Percentiles rank a stretch among this genome's conserved stretches.
These are phyloP conservation scores for Ceratina australensis DNA, from an alignment of 1,140 invertebrate genomes.

Conservation along the genomic window DNA sequence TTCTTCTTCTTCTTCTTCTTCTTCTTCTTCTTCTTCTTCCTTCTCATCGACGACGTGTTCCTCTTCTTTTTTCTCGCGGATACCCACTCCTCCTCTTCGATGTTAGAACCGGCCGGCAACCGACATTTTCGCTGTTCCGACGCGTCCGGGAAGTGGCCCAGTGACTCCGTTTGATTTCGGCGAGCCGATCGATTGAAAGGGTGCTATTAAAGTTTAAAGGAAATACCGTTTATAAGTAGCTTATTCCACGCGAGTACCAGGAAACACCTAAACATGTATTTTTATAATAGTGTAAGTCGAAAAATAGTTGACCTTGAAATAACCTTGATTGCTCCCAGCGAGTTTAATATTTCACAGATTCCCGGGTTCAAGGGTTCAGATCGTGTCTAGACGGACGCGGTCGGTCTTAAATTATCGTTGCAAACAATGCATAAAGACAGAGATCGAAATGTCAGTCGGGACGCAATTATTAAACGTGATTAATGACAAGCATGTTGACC, in stretches of 20 bases:
- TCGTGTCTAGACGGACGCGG: too few species aligned
- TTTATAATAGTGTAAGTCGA: too few species aligned
- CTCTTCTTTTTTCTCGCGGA: neutral
- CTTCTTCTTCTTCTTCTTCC: conserved; percentile 24
- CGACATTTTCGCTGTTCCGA: conserved; percentile 47
- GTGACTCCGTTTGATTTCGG: conserved; percentile 13
- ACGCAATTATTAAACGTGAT: conserved; percentile 68
- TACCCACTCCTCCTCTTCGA: neutral
- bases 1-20: too few species aligned
- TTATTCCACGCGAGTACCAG: too few species aligned
- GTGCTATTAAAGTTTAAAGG: neutral
- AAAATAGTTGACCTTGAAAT: neutral
- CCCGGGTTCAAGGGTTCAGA: too few species aligned
- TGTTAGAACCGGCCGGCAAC: conserved; percentile 24
- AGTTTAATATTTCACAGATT: neutral
- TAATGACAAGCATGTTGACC: conserved; percentile 62
- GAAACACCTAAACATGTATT: too few species aligned
- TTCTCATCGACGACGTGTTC: neutral
- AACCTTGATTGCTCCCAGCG: neutral
- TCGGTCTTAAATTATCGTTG: too few species aligned
- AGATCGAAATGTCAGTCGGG: conserved; percentile 28
- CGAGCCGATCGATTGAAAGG: neutral
- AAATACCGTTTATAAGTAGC: neutral
- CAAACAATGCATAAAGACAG: conserved; percentile 12
- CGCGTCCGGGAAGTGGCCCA: conserved; percentile 39